Evolutionary conservation across 1,140 invertebrate species (phyloP), one percentile per base, ranked within the genome.

Genomic region (Drosophila sp.): DNA sequence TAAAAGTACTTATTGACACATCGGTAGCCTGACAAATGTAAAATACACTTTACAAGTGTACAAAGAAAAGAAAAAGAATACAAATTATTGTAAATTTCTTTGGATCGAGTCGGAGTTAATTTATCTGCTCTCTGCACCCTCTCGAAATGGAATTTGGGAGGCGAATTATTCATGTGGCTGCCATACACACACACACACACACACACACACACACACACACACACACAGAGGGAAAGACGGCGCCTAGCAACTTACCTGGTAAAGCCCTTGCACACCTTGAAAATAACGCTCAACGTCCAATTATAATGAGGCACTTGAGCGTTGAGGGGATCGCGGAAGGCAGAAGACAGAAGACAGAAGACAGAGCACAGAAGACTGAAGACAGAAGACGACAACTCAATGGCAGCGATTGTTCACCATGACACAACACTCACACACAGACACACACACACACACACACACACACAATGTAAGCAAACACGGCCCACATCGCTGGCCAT

Each of bases 261-360:
- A 64, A 75, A 58, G 59, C 67, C 67, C 61, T 41, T 34, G 13
- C 46, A 25, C 67, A 34, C 34, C 56, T 51, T 63, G 36, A 63
- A 41, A 41, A 25, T 7, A 40, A 40, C 6, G 53, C 48, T 43
- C 48, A 43, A 53, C 29, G 21, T 29, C 27, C 45, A 53, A 71
- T 65, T 65, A 78, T 78, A 82, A 82, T 83, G 75, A 72, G 75
- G 51, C 80, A 82, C 80, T 83, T 82, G 80, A 83, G 80, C 72
- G 75, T 66, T 50, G n/a, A 14, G 13, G 48, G 48, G 57, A 70
- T 45, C 13, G 7, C 41, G 48, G 50, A 43, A 53, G 25, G 38
- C 54, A 18, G 25, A 40, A 29, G 43, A 27, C 71, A 16, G 48
- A 54, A 36, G 62, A 40, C 16, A 50, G n/a, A n/a, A 27, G 21